Percentiles rank a stretch among this genome's conserved stretches.
phyloP scores from a whole-genome alignment of 2,797 vertebrate species.

The Syngnathus rostellatus region DNA sequence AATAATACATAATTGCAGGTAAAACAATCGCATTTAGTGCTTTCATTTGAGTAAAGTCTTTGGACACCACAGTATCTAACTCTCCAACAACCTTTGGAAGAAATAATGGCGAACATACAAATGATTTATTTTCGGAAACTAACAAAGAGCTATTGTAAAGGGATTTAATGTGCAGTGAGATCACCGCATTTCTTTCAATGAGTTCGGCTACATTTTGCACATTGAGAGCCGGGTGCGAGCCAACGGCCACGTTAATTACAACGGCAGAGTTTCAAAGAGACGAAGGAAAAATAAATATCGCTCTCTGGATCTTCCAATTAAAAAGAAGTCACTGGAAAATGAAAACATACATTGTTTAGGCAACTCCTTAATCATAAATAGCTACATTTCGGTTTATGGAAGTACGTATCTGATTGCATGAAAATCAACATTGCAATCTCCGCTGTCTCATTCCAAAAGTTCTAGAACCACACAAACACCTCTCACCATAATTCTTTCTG shows the following conservation, averaged over 20 bases:
- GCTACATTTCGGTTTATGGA: neutral
- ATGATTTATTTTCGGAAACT: neutral
- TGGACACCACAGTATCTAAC: neutral
- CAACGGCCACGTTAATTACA: neutral
- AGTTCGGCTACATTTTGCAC: neutral
- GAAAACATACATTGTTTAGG: slow-evolving; percentile 6
- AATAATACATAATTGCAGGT: neutral
- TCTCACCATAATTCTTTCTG: neutral
- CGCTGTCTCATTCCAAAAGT: neutral
- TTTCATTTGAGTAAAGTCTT: neutral
- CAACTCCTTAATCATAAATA: neutral
- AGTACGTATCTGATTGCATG: neutral
- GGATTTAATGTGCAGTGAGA: neutral
- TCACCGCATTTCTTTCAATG: neutral
- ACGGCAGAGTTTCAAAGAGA: neutral
- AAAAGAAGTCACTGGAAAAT: neutral
- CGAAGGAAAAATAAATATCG: neutral
- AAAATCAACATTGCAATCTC: slow-evolving; percentile 1
- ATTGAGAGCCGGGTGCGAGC: neutral
- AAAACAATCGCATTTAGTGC: neutral
- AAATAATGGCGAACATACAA: neutral
- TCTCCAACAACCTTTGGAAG: neutral
- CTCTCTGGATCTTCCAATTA: neutral
- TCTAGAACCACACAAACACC: neutral
- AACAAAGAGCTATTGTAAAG: slow-evolving; percentile 7